Evolutionary conservation across 2,113 vertebrate genomes (phyloP).

Genomic region (western clawed frog (Xenopus tropicalis)): UCB_Xtro_10.0 CM004446.2:101197001-101197500

Average conservation of each 20-base stretch:
- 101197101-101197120: constrained; percentile 11
- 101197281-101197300: constrained; percentile 10
- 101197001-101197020: constrained; percentile 25
- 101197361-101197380: constrained; percentile 88
- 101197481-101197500: constrained; percentile 75
- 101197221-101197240: not conserved
- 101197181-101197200: not conserved
- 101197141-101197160: constrained; percentile 3
- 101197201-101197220: not conserved
- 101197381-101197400: constrained; percentile 81
- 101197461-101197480: constrained; percentile 94
- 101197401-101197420: constrained; percentile 86
- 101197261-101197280: too few species aligned
- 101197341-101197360: constrained; percentile 79
- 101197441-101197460: constrained; percentile 86
- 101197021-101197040: constrained; percentile 31
- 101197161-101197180: not conserved
- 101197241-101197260: too few species aligned
- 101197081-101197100: constrained; percentile 18
- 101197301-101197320: constrained; percentile 49
- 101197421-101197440: constrained; percentile 89
- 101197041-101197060: constrained; percentile 16
- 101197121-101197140: constrained; percentile 12
- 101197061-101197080: constrained; percentile 14
- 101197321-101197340: constrained; percentile 60